phyloP scores from a whole-genome alignment of 2,888 invertebrate genomes.

The Drosophila quasianomalipes region DNA sequence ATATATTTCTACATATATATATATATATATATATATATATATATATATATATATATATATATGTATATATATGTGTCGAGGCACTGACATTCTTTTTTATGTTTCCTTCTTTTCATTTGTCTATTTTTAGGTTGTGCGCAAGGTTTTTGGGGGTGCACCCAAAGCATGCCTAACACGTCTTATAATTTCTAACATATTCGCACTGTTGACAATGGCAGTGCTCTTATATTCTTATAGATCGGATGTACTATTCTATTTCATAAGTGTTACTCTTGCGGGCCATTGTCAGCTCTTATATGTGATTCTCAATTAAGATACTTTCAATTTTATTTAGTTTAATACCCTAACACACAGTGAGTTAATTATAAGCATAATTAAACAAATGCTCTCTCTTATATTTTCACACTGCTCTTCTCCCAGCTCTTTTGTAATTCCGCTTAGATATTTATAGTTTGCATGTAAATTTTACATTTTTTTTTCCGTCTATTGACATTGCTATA shows the following conservation, averaged over 20 bases:
- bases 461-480: not conserved
- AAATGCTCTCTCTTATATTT: not conserved
- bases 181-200: not conserved
- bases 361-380: not conserved
- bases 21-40: not conserved
- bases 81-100: not conserved
- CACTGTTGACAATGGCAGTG: not conserved
- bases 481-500: not conserved
- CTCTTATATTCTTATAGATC: not conserved
- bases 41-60: not conserved
- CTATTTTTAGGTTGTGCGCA: constrained; percentile 9
- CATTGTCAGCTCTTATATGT: not conserved
- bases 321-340: not conserved
- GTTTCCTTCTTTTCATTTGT: constrained; percentile 6
- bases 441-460: constrained; percentile 31
- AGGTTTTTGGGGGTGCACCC: constrained; percentile 7
- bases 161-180: not conserved
- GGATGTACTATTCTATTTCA: no score
- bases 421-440: not conserved
- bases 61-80: not conserved
- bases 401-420: not conserved
- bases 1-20: not conserved
- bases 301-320: not conserved
- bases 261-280: not conserved
- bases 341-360: not conserved